These are phyloP conservation scores for Cyprinus carpio DNA, from an alignment of 2,113 vertebrate genomes.

Conservation along the genomic window DNA sequence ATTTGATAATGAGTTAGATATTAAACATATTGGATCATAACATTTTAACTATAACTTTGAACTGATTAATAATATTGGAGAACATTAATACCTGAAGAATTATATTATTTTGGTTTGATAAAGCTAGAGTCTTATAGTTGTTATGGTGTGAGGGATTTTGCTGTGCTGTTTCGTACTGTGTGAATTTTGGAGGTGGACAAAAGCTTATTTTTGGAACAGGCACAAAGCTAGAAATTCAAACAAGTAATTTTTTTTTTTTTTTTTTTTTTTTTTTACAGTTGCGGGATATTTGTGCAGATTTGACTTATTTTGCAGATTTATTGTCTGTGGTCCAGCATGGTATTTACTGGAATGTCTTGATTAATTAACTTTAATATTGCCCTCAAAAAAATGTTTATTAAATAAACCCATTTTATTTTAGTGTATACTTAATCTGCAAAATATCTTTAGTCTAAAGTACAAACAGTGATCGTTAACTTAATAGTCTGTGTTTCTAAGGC, in stretches of 20 bases:
- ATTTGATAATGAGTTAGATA: background rate
- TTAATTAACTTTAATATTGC: background rate
- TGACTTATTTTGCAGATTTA: background rate
- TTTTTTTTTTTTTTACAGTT: background rate
- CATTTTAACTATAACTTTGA: background rate
- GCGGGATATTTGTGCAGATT: background rate
- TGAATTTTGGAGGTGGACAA: slow-evolving; percentile 33
- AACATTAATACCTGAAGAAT: background rate
- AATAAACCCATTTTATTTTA: background rate
- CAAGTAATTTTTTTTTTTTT: slow-evolving; percentile 26
- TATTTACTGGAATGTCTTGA: background rate
- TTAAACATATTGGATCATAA: background rate
- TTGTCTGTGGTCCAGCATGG: background rate
- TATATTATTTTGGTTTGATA: background rate
- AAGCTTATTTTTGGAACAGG: slow-evolving; percentile 44
- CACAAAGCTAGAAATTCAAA: slow-evolving; percentile 31
- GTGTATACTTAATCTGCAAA: background rate
- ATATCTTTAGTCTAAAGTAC: background rate
- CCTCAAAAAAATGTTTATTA: background rate
- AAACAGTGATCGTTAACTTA: background rate
- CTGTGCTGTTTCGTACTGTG: slow-evolving; percentile 19
- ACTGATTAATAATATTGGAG: background rate
- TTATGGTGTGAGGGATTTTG: slow-evolving; percentile 21
- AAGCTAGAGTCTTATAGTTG: background rate
- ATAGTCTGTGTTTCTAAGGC: background rate